Conservation (phyloP, 2,797 vertebrate species). For the Monodelphis domestica region DNA sequence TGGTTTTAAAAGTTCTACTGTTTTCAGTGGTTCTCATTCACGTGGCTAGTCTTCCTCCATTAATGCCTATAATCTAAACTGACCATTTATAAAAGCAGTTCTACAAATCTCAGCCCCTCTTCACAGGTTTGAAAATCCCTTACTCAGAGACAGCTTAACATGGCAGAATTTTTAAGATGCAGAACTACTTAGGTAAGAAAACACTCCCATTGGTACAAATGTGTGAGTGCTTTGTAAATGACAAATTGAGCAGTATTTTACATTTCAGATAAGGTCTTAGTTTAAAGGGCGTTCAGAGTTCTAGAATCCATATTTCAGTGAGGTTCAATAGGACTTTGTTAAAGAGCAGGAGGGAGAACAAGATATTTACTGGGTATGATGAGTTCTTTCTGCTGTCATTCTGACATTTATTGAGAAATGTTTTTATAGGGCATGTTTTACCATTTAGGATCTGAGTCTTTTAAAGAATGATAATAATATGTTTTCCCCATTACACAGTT, state of each 20-base stretch:
- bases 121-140: constrained; percentile 7
- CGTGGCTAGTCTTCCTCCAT: background rate
- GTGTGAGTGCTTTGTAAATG: constrained; percentile 50
- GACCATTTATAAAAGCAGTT: constrained; percentile 24
- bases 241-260: constrained; percentile 62
- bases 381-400: constrained; percentile 60
- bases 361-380: constrained; percentile 52
- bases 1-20: background rate
- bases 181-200: constrained; percentile 56
- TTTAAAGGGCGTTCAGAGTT: constrained; percentile 63
- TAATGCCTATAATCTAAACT: constrained; percentile 2
- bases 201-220: constrained; percentile 52
- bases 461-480: constrained; percentile 75
- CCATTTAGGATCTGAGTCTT: constrained; percentile 40
- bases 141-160: constrained; percentile 9
- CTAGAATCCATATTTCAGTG: constrained; percentile 23
- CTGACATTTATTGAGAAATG: constrained; percentile 65
- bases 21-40: background rate
- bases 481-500: constrained; percentile 62
- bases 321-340: constrained; percentile 48
- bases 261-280: constrained; percentile 44
- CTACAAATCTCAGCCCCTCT: background rate
- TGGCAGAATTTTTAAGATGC: constrained; percentile 11
- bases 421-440: constrained; percentile 39
- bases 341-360: constrained; percentile 45